These are phyloP conservation scores for Cyclina sinensis DNA, from an alignment of 1,140 invertebrate genomes.

Conservation along the genomic window DNA sequence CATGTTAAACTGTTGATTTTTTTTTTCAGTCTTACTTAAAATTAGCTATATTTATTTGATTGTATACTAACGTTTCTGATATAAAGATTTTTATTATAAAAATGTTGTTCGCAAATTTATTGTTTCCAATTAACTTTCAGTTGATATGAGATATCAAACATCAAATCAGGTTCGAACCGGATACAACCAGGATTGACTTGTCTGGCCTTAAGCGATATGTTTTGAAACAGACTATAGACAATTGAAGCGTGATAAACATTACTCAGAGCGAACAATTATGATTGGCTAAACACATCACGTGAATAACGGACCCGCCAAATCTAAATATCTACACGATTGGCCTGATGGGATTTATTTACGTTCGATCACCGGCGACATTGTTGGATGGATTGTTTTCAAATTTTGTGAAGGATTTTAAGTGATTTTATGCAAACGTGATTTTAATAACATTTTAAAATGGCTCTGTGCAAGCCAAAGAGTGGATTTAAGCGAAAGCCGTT, in stretches of 20 bases:
- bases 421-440: constrained; percentile 45
- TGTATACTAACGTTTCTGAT: too few relatives aligned
- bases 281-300: constrained; percentile 76
- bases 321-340: constrained; percentile 66
- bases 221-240: constrained; percentile 63
- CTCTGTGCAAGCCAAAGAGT: constrained; percentile 59
- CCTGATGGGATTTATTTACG: constrained; percentile 47
- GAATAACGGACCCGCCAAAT: constrained; percentile 81
- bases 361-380: constrained; percentile 22
- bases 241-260: constrained; percentile 44
- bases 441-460: constrained; percentile 52
- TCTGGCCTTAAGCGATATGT: neutral
- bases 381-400: constrained; percentile 21
- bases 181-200: constrained; percentile 31
- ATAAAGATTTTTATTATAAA: too few relatives aligned
- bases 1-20: too few relatives aligned
- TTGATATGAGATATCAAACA: too few relatives aligned
- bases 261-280: constrained; percentile 51
- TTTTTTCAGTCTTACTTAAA: too few relatives aligned
- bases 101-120: too few relatives aligned
- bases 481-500: constrained; percentile 60
- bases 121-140: too few relatives aligned
- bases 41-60: too few relatives aligned
- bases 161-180: constrained; percentile 38
- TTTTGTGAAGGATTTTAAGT: constrained; percentile 49